phyloP scores from a whole-genome alignment of 2,113 vertebrate species.

The Nothoprocta pentlandii region DNA sequence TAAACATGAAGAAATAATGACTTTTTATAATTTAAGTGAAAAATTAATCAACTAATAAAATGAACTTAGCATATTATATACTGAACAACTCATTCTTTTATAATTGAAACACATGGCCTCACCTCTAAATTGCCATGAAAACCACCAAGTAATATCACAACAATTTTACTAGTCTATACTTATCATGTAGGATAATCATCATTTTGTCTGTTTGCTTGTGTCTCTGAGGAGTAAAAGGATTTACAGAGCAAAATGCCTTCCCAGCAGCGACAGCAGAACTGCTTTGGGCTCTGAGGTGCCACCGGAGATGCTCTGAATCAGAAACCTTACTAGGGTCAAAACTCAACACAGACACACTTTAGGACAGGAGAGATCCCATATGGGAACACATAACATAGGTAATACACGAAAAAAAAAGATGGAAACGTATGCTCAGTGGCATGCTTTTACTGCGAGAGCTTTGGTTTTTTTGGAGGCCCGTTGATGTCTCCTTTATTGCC shows the following conservation, averaged over 20 bases:
- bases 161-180: conserved; percentile 46
- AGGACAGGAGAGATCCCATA: not conserved
- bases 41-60: conserved; percentile 72
- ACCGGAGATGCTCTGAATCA: not conserved
- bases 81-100: conserved; percentile 6
- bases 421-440: fast-evolving
- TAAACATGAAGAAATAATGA: conserved; percentile 47
- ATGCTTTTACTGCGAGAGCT: not conserved
- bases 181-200: conserved; percentile 34
- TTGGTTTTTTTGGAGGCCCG: not conserved
- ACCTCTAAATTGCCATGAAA: conserved; percentile 54
- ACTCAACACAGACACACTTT: not conserved
- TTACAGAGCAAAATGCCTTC: conserved; percentile 2
- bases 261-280: conserved; percentile 27
- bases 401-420: not conserved
- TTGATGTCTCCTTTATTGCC: not conserved
- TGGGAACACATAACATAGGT: not conserved
- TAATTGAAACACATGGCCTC: conserved; percentile 48
- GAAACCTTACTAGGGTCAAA: not conserved
- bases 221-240: conserved; percentile 27
- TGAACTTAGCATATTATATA: conserved; percentile 47
- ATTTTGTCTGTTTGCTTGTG: conserved; percentile 28
- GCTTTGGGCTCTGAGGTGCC: not conserved
- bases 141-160: conserved; percentile 48
- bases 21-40: conserved; percentile 50